Conservation (phyloP, 2,797 vertebrate genomes). For the Tolypeutes matacus region DNA sequence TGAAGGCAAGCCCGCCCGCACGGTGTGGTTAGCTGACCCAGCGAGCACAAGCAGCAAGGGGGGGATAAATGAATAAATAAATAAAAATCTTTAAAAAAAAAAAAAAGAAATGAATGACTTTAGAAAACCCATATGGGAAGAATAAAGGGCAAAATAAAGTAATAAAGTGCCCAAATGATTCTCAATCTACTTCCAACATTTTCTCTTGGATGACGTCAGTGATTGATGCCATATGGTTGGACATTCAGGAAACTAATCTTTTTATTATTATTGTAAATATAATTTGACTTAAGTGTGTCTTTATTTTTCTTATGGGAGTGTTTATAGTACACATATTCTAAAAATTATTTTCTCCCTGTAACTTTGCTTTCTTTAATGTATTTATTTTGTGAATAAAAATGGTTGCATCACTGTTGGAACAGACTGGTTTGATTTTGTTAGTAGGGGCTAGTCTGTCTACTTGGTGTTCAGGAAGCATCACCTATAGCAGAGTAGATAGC, state of each 20-base stretch:
- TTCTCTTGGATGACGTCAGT: not conserved
- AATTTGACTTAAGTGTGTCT: not conserved
- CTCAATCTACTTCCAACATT: not conserved
- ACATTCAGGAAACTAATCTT: not conserved
- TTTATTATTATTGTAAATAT: constrained; percentile 27
- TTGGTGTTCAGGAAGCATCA: not conserved
- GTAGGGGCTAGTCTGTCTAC: not conserved
- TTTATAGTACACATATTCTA: not conserved
- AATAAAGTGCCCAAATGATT: not conserved
- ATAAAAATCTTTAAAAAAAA: too few species aligned
- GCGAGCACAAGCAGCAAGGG: too few species aligned
- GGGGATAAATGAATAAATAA: too few species aligned
- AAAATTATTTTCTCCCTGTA: not conserved
- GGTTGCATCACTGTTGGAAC: not conserved
- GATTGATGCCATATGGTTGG: not conserved
- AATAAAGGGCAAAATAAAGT: constrained; percentile 18
- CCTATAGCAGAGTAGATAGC: not conserved
- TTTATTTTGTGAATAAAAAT: not conserved
- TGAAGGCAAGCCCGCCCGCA: too few species aligned
- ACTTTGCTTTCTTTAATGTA: constrained; percentile 30
- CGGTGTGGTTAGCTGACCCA: too few species aligned
- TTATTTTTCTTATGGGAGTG: constrained; percentile 6
- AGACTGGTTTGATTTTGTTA: not conserved
- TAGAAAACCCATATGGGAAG: not conserved
- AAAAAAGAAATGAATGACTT: not conserved